Evolutionary conservation across 2,888 invertebrate genomes (phyloP).

Genomic region (Hyles lineata): DNA sequence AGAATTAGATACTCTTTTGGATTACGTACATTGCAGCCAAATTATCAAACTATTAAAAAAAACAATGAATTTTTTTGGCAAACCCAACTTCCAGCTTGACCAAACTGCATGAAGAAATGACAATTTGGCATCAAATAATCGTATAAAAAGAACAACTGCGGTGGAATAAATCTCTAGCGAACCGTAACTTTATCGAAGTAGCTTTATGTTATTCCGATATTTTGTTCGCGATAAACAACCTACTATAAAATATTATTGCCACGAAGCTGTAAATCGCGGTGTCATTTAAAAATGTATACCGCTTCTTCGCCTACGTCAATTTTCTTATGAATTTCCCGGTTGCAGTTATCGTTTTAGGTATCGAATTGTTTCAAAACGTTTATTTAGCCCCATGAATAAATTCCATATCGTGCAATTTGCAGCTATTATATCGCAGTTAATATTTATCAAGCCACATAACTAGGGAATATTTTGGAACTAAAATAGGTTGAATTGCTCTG

Average conservation of each 20-base stretch:
- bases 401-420: slow-evolving; percentile 35
- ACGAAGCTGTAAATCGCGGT: slow-evolving; percentile 51
- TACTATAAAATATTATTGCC: slow-evolving; percentile 50
- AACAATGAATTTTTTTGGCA: neutral
- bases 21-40: too few species aligned
- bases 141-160: slow-evolving; percentile 12
- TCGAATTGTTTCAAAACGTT: slow-evolving; percentile 12
- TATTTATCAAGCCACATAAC: neutral
- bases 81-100: neutral
- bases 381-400: slow-evolving; percentile 46
- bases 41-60: neutral
- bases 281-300: slow-evolving; percentile 59
- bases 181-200: slow-evolving; percentile 44
- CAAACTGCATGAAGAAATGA: neutral
- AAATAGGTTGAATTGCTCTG: neutral
- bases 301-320: slow-evolving; percentile 56
- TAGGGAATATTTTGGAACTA: neutral
- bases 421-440: slow-evolving; percentile 30
- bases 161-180: slow-evolving; percentile 28
- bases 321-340: slow-evolving; percentile 60
- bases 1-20: too few species aligned
- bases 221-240: slow-evolving; percentile 47
- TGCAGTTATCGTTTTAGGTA: slow-evolving; percentile 46
- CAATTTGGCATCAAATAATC: slow-evolving; percentile 3
- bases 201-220: slow-evolving; percentile 50